phyloP scores from a whole-genome alignment of 2,888 invertebrate genomes.

The Antitype chi region DNA sequence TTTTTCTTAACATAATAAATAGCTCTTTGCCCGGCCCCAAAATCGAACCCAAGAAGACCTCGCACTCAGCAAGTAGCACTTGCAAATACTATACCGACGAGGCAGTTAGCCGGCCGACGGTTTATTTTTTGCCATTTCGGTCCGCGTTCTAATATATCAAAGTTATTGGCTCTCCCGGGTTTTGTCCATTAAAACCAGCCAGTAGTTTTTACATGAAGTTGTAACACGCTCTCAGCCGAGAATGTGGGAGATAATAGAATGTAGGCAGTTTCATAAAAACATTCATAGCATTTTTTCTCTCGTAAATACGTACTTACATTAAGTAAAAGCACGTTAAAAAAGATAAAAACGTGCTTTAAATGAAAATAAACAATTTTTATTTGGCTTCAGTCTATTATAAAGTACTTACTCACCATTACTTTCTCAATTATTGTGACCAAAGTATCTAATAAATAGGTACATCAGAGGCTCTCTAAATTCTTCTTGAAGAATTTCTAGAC shows the following conservation, averaged over 20 bases:
- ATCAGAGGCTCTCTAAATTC: neutral
- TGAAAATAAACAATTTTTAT: neutral
- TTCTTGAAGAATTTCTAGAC: neutral
- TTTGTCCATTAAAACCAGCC: slow-evolving; percentile 10
- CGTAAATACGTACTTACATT: neutral
- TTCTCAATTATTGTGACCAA: neutral
- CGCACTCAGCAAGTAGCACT: too few relatives aligned
- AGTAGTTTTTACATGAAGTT: slow-evolving; percentile 30
- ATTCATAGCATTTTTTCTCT: slow-evolving; percentile 16
- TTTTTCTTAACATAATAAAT: too few relatives aligned
- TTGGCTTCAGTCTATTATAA: neutral
- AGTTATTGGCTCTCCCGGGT: neutral
- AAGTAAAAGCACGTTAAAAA: neutral
- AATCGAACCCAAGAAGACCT: too few relatives aligned
- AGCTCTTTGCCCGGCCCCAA: too few relatives aligned
- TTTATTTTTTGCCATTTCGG: neutral
- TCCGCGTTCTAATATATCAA: slow-evolving; percentile 6
- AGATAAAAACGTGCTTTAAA: neutral
- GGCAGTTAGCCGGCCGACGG: too few relatives aligned
- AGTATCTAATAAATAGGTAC: neutral
- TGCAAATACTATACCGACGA: too few relatives aligned
- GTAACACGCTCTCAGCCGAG: slow-evolving; percentile 2
- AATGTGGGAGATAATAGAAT: neutral
- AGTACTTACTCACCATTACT: neutral
- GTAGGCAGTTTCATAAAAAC: slow-evolving; percentile 13